A percentile compares a stretch with the other conserved stretches of the same genome.
These are phyloP conservation scores for Crioceris asparagi DNA, from an alignment of 2,888 invertebrate genomes.

Conservation along the genomic window DNA sequence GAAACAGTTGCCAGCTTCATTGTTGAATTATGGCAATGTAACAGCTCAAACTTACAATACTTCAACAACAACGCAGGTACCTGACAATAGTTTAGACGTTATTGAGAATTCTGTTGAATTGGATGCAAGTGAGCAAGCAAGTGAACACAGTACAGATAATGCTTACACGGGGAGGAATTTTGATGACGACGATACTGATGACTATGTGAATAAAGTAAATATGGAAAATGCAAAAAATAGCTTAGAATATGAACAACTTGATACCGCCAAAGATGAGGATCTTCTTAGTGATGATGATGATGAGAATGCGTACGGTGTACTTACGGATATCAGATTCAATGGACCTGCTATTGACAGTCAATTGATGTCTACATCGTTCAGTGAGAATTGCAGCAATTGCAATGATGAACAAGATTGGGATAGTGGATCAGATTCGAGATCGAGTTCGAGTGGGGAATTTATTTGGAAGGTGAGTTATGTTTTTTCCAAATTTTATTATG, in stretches of 20 bases:
- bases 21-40: conserved; percentile 23
- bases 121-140: neutral
- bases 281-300: conserved; percentile 19
- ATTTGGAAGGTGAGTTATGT: conserved; percentile 58
- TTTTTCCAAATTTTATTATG: neutral
- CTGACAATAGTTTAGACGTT: neutral
- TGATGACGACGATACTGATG: conserved; percentile 24
- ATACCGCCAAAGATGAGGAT: conserved; percentile 29
- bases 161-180: conserved; percentile 3
- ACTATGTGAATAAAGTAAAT: conserved; percentile 28
- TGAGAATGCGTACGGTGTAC: conserved; percentile 30
- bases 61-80: neutral
- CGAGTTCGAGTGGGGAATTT: conserved; percentile 67
- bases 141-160: too few species aligned
- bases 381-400: conserved; percentile 41
- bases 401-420: conserved; percentile 57
- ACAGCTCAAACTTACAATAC: conserved; percentile 9
- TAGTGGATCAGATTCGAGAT: conserved; percentile 57
- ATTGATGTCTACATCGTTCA: conserved; percentile 40
- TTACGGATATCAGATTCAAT: conserved; percentile 36
- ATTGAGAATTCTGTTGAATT: conserved; percentile 3
- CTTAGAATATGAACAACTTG: conserved; percentile 34
- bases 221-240: conserved; percentile 24
- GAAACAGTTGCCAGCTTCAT: conserved; percentile 31
- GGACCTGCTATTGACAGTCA: conserved; percentile 36